A percentile compares a stretch with the other conserved stretches of the same genome.
Evolutionary conservation across 2,113 vertebrate genomes (phyloP).

Genomic region (Maccullochella peelii): DNA sequence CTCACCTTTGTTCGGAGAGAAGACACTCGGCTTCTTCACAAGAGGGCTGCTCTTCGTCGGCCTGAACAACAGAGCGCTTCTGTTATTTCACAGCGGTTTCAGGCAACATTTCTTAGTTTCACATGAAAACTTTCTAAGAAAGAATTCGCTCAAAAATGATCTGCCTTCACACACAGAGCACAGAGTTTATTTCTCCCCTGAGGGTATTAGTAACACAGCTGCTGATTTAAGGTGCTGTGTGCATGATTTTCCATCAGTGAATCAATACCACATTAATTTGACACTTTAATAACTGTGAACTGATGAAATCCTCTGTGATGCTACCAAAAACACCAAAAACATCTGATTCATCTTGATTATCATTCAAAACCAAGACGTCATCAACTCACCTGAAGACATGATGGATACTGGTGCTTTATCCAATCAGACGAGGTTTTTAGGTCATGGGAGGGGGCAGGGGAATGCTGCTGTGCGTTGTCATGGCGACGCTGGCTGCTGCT

Average conservation of each 20-base stretch:
- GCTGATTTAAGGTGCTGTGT: neutral
- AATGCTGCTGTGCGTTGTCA: neutral
- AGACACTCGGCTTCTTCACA: neutral
- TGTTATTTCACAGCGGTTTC: neutral
- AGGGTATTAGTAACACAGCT: neutral
- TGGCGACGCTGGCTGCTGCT: neutral
- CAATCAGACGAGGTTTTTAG: constrained; percentile 6
- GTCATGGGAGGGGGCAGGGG: constrained; percentile 11
- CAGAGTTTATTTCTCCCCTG: neutral
- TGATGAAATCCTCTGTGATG: neutral
- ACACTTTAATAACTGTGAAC: neutral
- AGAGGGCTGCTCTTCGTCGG: constrained; percentile 5
- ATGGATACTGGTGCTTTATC: neutral
- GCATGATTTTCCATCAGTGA: neutral
- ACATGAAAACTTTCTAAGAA: neutral
- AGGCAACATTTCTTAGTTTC: constrained; percentile 12
- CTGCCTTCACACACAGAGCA: neutral
- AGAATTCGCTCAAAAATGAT: neutral
- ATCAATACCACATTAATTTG: neutral
- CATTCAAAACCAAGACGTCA: neutral
- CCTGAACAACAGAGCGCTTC: constrained; percentile 44
- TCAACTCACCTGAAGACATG: constrained; percentile 52
- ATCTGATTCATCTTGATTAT: neutral
- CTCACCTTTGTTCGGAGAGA: constrained; percentile 63
- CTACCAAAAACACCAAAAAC: neutral